These are phyloP conservation scores for Hydrocynus forskahlii DNA, from an alignment of 2,797 vertebrate species.

Conservation along the genomic window DNA sequence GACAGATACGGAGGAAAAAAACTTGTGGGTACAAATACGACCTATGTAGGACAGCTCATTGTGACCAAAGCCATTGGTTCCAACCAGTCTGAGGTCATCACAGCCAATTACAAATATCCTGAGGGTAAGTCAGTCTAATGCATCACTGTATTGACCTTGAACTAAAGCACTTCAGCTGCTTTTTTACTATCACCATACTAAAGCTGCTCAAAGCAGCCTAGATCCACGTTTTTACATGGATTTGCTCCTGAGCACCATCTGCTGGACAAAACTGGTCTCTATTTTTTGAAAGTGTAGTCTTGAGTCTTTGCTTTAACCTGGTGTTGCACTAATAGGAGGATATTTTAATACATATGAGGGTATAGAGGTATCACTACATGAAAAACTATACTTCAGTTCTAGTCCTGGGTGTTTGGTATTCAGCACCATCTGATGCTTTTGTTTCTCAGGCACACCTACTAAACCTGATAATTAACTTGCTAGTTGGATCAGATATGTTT, in stretches of 20 bases:
- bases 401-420: no score
- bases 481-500: no score
- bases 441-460: no score
- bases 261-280: background rate
- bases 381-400: no score
- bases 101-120: constrained; percentile 83
- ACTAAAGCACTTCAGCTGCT: no score
- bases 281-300: background rate
- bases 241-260: background rate
- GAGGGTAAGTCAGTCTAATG: constrained; percentile 77
- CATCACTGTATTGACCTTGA: background rate
- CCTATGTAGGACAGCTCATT: constrained; percentile 75
- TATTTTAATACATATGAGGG: no score
- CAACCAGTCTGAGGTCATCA: constrained; percentile 72
- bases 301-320: no score
- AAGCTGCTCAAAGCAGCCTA: background rate
- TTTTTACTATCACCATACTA: background rate
- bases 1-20: constrained; percentile 75
- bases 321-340: no score
- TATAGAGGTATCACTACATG: no score
- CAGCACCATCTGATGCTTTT: no score
- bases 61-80: constrained; percentile 80
- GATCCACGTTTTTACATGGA: no score
- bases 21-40: constrained; percentile 70
- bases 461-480: no score